Evolutionary conservation across 1,140 invertebrate genomes (phyloP), one percentile per base, ranked within the genome.

Genomic region (Philopotamus ludificatus): DNA sequence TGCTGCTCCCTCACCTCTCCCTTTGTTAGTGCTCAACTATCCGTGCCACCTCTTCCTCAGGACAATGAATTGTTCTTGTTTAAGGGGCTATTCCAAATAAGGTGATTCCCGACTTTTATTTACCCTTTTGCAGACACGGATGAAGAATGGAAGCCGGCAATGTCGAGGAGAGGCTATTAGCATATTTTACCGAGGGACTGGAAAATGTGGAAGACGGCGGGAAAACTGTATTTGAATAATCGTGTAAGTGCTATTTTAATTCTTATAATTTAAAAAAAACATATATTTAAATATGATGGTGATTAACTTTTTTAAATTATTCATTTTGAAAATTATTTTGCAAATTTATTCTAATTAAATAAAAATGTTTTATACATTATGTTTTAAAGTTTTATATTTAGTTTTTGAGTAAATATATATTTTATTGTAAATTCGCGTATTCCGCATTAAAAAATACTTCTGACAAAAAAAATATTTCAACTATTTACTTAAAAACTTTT

Each of bases 51-150:
- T 22, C 22, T 23, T 15, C 22, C 15, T 41, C 41, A 20, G 15
- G 54, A 53, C 26, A 54, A 58, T 53, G 50, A 53, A 53, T 53
- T 58, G 54, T 58, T 41, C 28, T 63, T 41, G 42, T 62, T 62
- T 62, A 50, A 62, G 45, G 23, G 26, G 21, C 28, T 15, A 47
- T 44, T 26, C 42, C 45, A 22, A 53, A 53, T 53, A 53, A 53
- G 9, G 50, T 22, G 50, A 53, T 53, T 53, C 50, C 23, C 4
- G 50, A 53, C 50, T 53, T 53, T 53, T 53, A 53, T 53, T 53
- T 53, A 53, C 50, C 50, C 18, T 53, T n/a, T 25, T 22, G 9
- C 23, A 34, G 28, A 34, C 4, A 7, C 4, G 22, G 20, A 53
- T 53, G 50, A 53, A 53, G 28, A 53, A 53, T 53, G 50, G 22